phyloP scores from a whole-genome alignment of 2,113 vertebrate species.

The Balaenoptera acutorostrata region DNA sequence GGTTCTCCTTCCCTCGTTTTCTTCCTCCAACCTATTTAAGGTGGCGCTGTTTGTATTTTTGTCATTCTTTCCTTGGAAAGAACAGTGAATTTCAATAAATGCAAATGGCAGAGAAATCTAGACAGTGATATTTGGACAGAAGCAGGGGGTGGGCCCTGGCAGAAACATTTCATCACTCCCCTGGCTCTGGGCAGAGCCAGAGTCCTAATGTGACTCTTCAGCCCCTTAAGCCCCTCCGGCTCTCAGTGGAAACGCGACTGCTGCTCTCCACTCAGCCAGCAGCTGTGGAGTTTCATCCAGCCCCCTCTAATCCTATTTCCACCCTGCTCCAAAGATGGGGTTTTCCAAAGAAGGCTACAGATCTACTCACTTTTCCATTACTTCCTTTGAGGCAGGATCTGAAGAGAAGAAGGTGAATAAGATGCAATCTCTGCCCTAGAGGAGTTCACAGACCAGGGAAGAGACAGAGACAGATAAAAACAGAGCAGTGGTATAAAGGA shows the following conservation, averaged over 20 bases:
- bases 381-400: background rate
- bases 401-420: background rate
- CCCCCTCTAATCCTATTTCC: background rate
- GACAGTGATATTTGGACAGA: background rate
- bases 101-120: background rate
- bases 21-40: background rate
- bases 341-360: background rate
- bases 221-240: background rate
- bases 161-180: background rate
- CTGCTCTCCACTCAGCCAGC: background rate
- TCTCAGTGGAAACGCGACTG: background rate
- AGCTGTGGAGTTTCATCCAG: background rate
- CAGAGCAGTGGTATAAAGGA: background rate
- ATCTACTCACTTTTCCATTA: background rate
- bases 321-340: background rate
- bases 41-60: background rate
- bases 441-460: background rate
- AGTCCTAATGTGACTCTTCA: background rate
- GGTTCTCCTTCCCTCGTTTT: background rate
- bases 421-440: background rate
- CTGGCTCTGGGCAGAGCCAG: background rate
- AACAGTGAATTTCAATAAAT: constrained; percentile 14
- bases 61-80: background rate
- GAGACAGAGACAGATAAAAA: background rate
- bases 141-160: background rate